phyloP scores from a whole-genome alignment of 1,140 invertebrate genomes.

The Xylocopa sonorina region DNA sequence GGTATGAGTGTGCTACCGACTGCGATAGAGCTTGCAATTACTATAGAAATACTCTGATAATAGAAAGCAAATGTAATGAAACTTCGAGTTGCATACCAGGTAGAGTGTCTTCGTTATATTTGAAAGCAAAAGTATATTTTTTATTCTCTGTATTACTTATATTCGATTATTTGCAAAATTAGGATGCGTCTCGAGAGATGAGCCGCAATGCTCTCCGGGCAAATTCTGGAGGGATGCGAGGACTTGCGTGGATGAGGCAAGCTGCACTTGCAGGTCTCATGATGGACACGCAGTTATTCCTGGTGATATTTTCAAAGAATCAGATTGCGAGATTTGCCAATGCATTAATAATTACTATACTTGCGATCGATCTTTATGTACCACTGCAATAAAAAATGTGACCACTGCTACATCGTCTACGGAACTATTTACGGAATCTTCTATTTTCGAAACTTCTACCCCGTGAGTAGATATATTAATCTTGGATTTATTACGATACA shows the following conservation, averaged over 20 bases:
- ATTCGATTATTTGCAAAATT: background rate
- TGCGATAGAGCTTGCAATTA: constrained; percentile 85
- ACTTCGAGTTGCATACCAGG: constrained; percentile 82
- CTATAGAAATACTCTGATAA: constrained; percentile 78
- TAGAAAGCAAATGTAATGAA: constrained; percentile 78
- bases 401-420: background rate
- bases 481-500: no score
- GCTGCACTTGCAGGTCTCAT: constrained; percentile 87
- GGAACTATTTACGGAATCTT: background rate
- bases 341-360: constrained; percentile 89
- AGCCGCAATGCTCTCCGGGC: constrained; percentile 71
- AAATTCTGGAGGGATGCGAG: constrained; percentile 86
- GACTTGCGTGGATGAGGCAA: constrained; percentile 86
- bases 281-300: constrained; percentile 86
- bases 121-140: background rate
- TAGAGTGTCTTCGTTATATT: background rate
- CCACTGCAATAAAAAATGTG: background rate
- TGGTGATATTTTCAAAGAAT: constrained; percentile 82
- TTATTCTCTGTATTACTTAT: no score
- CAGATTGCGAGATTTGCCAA: constrained; percentile 87
- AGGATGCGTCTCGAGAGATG: constrained; percentile 63
- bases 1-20: constrained; percentile 84
- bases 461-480: background rate
- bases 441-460: background rate
- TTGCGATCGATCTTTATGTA: constrained; percentile 84